Evolutionary conservation across 2,797 vertebrate genomes (phyloP).

Genomic region (Pogoniulus pusillus): DNA sequence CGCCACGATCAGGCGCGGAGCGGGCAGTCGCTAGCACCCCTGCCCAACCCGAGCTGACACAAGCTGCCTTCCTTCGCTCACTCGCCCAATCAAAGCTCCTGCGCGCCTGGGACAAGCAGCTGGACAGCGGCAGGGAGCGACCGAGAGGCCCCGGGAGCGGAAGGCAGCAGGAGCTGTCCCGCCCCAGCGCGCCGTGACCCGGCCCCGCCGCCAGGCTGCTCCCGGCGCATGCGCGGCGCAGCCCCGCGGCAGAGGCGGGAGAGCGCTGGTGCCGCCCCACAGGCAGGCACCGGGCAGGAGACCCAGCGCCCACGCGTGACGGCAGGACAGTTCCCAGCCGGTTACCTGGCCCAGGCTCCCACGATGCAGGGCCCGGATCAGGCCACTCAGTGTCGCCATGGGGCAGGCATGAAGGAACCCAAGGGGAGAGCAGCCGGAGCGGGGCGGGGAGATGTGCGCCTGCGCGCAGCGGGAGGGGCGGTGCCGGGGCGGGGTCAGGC

Average conservation of each 20-base stretch:
- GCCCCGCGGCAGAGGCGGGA: neutral
- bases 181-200: fast-evolving
- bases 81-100: no score
- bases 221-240: neutral
- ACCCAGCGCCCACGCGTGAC: neutral
- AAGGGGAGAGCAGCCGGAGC: neutral
- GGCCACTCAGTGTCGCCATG: constrained; percentile 42
- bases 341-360: constrained; percentile 51
- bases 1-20: neutral
- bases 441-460: neutral
- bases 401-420: neutral
- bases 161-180: fast-evolving
- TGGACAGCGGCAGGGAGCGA: fast-evolving
- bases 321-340: neutral
- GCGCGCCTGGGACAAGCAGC: fast-evolving
- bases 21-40: neutral
- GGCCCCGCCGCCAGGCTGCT: neutral
- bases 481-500: neutral
- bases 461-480: neutral
- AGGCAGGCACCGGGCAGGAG: no score
- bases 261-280: no score
- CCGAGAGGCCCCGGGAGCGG: fast-evolving
- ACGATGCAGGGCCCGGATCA: constrained; percentile 44
- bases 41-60: neutral
- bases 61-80: neutral